Evolutionary conservation across 1,140 invertebrate genomes (phyloP), one percentile per base, ranked within the genome.

Genomic region (Penaeus vannamei): DNA sequence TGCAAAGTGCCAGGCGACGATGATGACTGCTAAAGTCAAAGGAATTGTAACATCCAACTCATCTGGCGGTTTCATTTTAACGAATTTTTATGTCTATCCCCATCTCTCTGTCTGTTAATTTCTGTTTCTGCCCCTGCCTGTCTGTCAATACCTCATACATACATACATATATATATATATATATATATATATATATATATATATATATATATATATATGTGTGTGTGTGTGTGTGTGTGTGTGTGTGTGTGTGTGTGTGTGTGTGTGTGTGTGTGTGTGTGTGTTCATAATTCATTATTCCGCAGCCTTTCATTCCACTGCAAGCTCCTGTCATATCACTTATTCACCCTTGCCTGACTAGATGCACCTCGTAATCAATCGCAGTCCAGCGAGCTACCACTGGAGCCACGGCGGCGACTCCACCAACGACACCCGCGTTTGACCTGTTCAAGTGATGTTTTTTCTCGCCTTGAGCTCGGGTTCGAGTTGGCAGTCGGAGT

Each of bases 151-250:
- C 46, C 32, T 79, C 46, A 80, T 80, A 80, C 46, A 80, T 80
- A 80, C 46, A 80, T 80, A 80, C 46, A 80, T 80, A 80, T 80
- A 10, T 80, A 80, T 80, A 80, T 80, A 80, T 80, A 10, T 80
- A 80, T 7, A 80, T 80, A 80, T 80, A 81, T 81, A 81, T 81
- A 81, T 81, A 81, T 81, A 81, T 81, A 81, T 76, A 1, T 76
- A 0, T n/a, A 8, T 26, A 23, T 72, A 72, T n/a, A 72, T 72
- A n/a, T 72, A 32, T 72, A 32, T 72, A 72, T 72, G n/a, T 72
- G n/a, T 72, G n/a, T 72, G n/a, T 72, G n/a, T 72, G n/a, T 72
- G 19, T 72, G n/a, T 72, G 19, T 72, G 19, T 72, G 19, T 72
- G 19, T 72, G n/a, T 72, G n/a, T 72, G n/a, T 72, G n/a, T 72